Evolutionary conservation across 2,888 invertebrate genomes (phyloP).

Genomic region (Unio delphinus): DNA sequence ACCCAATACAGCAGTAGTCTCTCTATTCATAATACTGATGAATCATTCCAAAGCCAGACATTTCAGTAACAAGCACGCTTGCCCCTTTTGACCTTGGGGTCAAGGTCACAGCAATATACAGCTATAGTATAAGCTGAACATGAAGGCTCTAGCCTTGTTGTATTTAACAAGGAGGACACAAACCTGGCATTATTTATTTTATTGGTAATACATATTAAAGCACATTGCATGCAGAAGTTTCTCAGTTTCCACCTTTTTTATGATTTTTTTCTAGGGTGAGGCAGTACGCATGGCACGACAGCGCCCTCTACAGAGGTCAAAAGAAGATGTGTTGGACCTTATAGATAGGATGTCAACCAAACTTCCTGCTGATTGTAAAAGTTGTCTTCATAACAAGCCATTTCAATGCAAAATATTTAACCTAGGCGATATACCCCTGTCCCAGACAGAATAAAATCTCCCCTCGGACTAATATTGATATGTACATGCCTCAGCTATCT

Average conservation of each 20-base stretch:
- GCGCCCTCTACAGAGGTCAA: slow-evolving; percentile 36
- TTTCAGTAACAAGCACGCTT: no score
- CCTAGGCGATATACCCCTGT: slow-evolving; percentile 27
- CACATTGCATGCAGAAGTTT: background rate
- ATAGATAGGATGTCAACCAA: slow-evolving; percentile 31
- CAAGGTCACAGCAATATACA: no score
- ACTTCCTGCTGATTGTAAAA: slow-evolving; percentile 28
- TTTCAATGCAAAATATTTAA: slow-evolving; percentile 49
- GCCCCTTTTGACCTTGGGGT: no score
- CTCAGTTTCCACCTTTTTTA: background rate
- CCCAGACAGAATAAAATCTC: slow-evolving; percentile 13
- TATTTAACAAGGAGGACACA: background rate
- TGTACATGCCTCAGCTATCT: no score
- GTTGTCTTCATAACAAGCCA: slow-evolving; percentile 59
- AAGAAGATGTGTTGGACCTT: slow-evolving; percentile 51
- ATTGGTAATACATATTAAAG: background rate
- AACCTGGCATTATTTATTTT: background rate
- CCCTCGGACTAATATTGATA: no score
- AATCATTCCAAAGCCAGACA: no score
- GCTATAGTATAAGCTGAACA: no score
- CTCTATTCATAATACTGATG: no score
- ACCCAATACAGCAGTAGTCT: no score
- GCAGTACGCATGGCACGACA: slow-evolving; percentile 62
- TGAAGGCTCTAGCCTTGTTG: no score
- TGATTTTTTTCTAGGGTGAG: slow-evolving; percentile 51